These are phyloP conservation scores for Hydropsyche betteni DNA, from an alignment of 2,888 invertebrate species.

Conservation along the genomic window DNA sequence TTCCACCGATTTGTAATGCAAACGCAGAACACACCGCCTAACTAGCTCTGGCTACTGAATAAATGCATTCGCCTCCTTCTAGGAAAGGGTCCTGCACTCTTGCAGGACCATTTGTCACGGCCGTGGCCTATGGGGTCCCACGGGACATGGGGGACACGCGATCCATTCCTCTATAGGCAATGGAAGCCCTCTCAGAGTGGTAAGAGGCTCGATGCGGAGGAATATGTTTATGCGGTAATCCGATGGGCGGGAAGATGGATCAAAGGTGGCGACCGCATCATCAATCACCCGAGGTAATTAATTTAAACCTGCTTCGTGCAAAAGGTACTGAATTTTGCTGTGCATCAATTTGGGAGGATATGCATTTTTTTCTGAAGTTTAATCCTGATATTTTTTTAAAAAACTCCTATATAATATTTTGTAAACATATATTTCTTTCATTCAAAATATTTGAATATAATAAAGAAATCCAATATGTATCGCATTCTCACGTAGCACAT, in stretches of 20 bases:
- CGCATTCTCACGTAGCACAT: no score
- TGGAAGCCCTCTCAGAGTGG: background rate
- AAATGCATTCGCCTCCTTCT: constrained; percentile 13
- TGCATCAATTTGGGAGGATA: no score
- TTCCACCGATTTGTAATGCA: constrained; percentile 13
- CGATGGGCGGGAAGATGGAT: constrained; percentile 7
- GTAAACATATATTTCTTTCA: no score
- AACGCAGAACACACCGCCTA: constrained; percentile 4
- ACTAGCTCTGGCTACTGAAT: constrained; percentile 8
- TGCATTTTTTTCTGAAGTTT: no score
- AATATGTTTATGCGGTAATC: constrained; percentile 29
- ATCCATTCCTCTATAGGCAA: background rate
- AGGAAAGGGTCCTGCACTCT: constrained; percentile 14
- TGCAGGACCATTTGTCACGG: constrained; percentile 27
- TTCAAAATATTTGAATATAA: no score
- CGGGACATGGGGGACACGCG: background rate
- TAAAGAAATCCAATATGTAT: no score
- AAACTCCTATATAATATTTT: no score
- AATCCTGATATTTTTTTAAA: no score
- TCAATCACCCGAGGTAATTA: constrained; percentile 24
- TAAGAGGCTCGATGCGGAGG: background rate
- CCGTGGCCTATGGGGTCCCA: constrained; percentile 4
- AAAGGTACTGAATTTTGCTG: no score
- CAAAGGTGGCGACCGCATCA: constrained; percentile 21
- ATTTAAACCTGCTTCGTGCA: background rate